These are phyloP conservation scores for Neria commutata DNA, from an alignment of 2,888 invertebrate species.

Conservation along the genomic window DNA sequence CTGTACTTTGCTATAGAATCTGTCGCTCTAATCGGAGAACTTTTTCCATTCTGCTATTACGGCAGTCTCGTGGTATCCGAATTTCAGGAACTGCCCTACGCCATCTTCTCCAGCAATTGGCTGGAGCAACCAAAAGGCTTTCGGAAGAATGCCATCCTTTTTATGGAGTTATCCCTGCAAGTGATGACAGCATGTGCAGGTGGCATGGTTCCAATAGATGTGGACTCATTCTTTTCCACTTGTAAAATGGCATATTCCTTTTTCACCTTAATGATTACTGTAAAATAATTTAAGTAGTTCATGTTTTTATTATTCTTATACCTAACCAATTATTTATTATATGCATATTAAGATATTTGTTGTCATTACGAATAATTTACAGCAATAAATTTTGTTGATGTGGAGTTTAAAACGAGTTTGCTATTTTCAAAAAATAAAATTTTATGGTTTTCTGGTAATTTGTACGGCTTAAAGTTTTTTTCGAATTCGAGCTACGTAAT, in stretches of 20 bases:
- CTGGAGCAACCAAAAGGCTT: constrained; percentile 26
- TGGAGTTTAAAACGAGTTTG: too few relatives aligned
- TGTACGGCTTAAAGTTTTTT: too few relatives aligned
- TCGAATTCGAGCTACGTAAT: too few relatives aligned
- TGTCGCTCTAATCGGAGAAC: constrained; percentile 22
- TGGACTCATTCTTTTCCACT: constrained; percentile 39
- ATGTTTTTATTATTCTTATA: too few relatives aligned
- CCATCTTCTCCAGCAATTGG: constrained; percentile 40
- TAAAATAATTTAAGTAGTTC: too few relatives aligned
- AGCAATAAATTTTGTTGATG: too few relatives aligned
- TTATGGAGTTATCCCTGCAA: constrained; percentile 30
- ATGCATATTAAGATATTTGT: too few relatives aligned
- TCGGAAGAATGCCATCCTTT: constrained; percentile 31
- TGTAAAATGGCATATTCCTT: constrained; percentile 44
- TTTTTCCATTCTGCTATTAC: constrained; percentile 40
- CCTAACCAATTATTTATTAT: too few relatives aligned
- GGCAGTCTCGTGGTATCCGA: constrained; percentile 35
- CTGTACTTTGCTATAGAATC: constrained; percentile 21
- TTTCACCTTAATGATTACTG: constrained; percentile 35
- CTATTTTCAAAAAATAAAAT: too few relatives aligned
- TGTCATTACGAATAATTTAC: too few relatives aligned
- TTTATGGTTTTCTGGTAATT: too few relatives aligned
- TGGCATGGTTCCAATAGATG: constrained; percentile 32
- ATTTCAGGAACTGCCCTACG: constrained; percentile 29
- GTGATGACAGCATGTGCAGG: constrained; percentile 35